Evolutionary conservation across 2,113 vertebrate species (phyloP), one percentile per base, ranked within the genome.

Genomic region (Sterna hirundo): DNA sequence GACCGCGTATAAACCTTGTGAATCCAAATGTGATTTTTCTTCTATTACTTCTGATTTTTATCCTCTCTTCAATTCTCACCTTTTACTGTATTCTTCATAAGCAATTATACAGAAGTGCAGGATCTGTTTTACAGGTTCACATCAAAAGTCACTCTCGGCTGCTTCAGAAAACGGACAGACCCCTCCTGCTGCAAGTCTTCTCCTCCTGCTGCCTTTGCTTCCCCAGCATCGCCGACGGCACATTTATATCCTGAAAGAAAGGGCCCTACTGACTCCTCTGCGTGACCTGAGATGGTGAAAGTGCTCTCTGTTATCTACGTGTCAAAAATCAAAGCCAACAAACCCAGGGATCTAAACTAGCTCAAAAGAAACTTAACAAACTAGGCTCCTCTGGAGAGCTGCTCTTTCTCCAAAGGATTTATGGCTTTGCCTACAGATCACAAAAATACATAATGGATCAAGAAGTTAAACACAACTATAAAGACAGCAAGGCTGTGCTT

Each of bases 221-320:
- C 42, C 36, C 22, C 51, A 40, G 64, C 71, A 70, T 42, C 1
- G 7, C 32, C 0, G 0, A n/a, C 0, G 10, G n/a, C 44, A 62
- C 16, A 6, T 38, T 81, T 66, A 9, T 5, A 30, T 26, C 38
- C 65, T 17, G 34, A 84, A 62, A 30, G 36, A 40, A 91, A 86
- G 40, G 57, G 12, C 27, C 30, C 40, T 75, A 7, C 30, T 2
- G 1, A 38, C 61, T 75, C 51, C 46, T 70, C 65, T 46, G 36
- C 6, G 13, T 14, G 6, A 51, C 77, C n/a, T 17, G 38, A 84
- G 55, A 47, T 25, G 46, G 38, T 64, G 23, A 66, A 78, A 89
- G 40, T 29, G 6, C 12, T 94, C 38, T 75, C 32, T 25, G 6
- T 54, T 58, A 74, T 11, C 34, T 11, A 30, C 21, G 25, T 62